These are phyloP conservation scores for Coracias cyanogaster DNA, from an alignment of 2,797 vertebrate species.

Conservation along the genomic window DNA sequence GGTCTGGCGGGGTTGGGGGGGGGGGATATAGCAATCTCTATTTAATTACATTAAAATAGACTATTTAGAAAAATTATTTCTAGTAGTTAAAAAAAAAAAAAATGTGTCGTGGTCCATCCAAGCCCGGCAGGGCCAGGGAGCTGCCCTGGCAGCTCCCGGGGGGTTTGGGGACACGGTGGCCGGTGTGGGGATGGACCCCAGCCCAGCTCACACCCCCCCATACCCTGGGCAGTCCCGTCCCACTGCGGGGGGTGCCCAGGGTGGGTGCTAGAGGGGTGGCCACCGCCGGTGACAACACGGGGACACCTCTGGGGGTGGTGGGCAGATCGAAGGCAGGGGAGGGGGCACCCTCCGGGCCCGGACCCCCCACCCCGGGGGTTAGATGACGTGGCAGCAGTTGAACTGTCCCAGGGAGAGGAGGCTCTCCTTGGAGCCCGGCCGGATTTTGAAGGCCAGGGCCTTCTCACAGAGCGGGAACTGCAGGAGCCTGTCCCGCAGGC, in stretches of 20 bases:
- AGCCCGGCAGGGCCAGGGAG: not conserved
- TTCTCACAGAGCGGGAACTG: slow-evolving; percentile 91
- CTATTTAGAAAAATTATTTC: slow-evolving; percentile 71
- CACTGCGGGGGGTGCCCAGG: accelerated
- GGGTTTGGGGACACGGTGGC: not conserved
- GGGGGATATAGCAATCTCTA: slow-evolving; percentile 46
- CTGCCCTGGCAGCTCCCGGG: not conserved
- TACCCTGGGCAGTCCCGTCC: accelerated
- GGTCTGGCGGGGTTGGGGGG: too few relatives aligned
- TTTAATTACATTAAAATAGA: slow-evolving; percentile 73
- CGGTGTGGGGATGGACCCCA: not conserved
- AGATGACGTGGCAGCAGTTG: slow-evolving; percentile 92
- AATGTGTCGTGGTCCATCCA: not conserved
- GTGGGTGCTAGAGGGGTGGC: not conserved
- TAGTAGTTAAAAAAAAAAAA: slow-evolving; percentile 55
- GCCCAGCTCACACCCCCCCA: not conserved
- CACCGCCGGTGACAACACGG: not conserved
- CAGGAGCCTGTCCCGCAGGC: slow-evolving; percentile 87
- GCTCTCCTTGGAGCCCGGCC: slow-evolving; percentile 86
- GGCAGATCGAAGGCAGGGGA: not conserved
- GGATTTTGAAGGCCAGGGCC: slow-evolving; percentile 88
- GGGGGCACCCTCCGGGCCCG: accelerated
- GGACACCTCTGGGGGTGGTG: not conserved
- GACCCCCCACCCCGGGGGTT: not conserved
- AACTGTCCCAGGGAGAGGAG: slow-evolving; percentile 90